Evolutionary conservation across 2,113 vertebrate species (phyloP).

Genomic region (Pygathrix nemaeus): DNA sequence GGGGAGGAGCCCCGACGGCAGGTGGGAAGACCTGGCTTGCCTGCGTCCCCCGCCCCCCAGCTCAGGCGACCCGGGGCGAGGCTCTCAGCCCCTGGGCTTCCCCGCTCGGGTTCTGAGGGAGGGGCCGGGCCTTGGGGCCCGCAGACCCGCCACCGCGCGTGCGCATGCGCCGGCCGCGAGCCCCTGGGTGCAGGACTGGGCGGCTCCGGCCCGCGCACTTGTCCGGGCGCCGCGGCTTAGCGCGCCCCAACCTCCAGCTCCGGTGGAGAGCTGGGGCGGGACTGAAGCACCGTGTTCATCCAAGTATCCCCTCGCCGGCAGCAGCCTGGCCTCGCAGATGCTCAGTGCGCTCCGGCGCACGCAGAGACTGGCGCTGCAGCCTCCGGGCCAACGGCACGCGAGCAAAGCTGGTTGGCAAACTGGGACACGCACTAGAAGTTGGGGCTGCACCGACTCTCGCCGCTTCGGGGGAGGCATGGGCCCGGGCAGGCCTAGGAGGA

Average conservation of each 20-base stretch:
- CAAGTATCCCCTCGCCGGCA: not conserved
- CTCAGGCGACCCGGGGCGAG: not conserved
- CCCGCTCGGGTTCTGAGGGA: accelerated
- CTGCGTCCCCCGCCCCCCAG: accelerated
- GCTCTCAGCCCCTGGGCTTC: not conserved
- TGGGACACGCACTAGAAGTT: not conserved
- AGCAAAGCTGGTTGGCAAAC: not conserved
- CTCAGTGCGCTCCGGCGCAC: not conserved
- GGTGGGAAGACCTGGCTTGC: not conserved
- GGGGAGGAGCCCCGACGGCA: not conserved
- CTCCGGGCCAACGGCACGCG: not conserved
- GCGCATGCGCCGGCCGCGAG: not conserved
- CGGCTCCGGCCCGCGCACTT: not conserved
- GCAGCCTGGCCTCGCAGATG: not conserved
- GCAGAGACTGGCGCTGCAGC: not conserved
- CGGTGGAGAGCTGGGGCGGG: accelerated
- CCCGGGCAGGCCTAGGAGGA: not conserved
- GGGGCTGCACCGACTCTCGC: not conserved
- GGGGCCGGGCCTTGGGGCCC: accelerated
- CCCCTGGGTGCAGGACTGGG: accelerated
- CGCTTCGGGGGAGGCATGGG: not conserved
- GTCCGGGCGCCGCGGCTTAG: accelerated
- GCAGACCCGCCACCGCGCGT: accelerated
- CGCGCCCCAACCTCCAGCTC: not conserved
- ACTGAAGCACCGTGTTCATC: not conserved